Evolutionary conservation across 35 echinoderm and acorn worm species (phyloP), one percentile per base, ranked within the genome.

Genomic region (Eucidaris tribuloides): DNA sequence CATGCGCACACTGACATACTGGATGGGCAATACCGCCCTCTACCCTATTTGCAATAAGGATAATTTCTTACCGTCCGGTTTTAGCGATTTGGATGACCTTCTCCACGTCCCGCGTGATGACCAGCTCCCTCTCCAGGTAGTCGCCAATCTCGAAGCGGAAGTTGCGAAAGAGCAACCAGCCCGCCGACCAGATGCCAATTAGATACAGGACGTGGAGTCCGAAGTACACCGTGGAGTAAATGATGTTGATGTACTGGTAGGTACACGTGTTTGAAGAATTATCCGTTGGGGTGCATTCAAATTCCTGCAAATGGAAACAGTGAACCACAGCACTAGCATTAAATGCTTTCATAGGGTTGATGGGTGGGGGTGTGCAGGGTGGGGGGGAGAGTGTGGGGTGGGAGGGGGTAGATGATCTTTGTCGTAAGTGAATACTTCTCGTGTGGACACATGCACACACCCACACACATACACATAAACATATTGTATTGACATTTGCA

Each of bases 101-200:
- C 56, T 92, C 94, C 50, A 97, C 89, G 76, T 97, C 94, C 24
- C 94, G 83, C 4, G 78, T 92, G 13, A 97, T 92, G 32, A 97
- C 65, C 23, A 92, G 85, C 4, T 81, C 59, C 34, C 80, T 76
- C 46, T 97, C 94, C 45, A 97, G 76, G 74, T 76, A 85, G 61
- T 97, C 94, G 2, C 94, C 94, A 11, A 91, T 66, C 22, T 84
- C 35, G 46, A 97, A 97, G 17, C 65, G 41, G 64, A 97, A 97
- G 62, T 92, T 97, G 34, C 77, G 80, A 34, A 97, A 59, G 35
- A 97, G 70, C 0, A 85, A 61, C 79, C 86, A 80, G 2, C 49
- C 76, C 38, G 83, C 62, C 0, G 89, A 81, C 80, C 85, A 88
- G 44, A 91, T 82, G 20, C 87, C 70, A 41, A 97, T 86, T 37